These are phyloP conservation scores for Microhierax caerulescens DNA, from an alignment of 2,797 vertebrate species.

Conservation along the genomic window DNA sequence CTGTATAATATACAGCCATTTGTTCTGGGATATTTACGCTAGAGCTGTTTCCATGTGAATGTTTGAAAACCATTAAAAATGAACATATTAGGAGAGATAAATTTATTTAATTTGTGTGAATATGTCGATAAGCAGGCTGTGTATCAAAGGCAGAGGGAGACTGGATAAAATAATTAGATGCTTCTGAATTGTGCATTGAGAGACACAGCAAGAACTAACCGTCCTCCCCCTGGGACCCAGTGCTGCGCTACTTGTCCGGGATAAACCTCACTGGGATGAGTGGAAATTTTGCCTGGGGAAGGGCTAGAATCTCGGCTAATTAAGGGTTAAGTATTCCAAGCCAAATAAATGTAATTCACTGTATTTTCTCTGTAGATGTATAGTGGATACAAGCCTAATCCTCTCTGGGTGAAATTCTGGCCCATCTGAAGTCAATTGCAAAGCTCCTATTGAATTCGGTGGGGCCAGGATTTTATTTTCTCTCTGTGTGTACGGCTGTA, in stretches of 20 bases:
- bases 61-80: constrained; percentile 86
- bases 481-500: constrained; percentile 18
- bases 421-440: constrained; percentile 69
- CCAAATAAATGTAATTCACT: constrained; percentile 33
- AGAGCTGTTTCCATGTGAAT: constrained; percentile 86
- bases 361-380: constrained; percentile 42
- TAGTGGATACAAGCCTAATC: constrained; percentile 32
- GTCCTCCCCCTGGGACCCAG: not conserved
- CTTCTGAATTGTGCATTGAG: constrained; percentile 53
- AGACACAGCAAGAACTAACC: constrained; percentile 41
- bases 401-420: constrained; percentile 57
- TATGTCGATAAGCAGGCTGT: constrained; percentile 60
- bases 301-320: not conserved
- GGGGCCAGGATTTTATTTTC: constrained; percentile 62
- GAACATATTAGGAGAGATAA: constrained; percentile 81
- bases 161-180: constrained; percentile 61
- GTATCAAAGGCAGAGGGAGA: constrained; percentile 50
- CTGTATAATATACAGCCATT: constrained; percentile 86
- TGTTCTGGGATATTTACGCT: constrained; percentile 87
- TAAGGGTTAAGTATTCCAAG: constrained; percentile 37
- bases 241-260: not conserved
- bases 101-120: constrained; percentile 79
- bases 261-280: not conserved
- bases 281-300: not conserved
- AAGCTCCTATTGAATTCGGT: constrained; percentile 62